Evolutionary conservation across 2,888 invertebrate genomes (phyloP), one percentile per base, ranked within the genome.

Genomic region (Melinaea menophilus): DNA sequence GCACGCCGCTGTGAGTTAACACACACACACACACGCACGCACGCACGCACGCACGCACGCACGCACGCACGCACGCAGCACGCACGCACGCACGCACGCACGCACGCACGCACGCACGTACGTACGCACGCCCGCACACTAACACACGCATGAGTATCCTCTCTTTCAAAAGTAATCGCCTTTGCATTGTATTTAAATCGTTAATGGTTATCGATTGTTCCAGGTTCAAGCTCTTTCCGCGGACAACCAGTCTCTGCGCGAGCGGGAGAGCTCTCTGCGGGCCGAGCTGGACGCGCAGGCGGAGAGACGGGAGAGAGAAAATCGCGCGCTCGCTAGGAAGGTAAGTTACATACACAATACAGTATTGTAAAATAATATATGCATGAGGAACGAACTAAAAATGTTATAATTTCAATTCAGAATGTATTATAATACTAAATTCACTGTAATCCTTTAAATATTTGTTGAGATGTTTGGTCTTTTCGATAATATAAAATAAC

Each of bases 251-350:
- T 81, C 84, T 0, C 75, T 91, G 0, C 78, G 90, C 0, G 86
- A 85, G 60, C 76, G 79, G 3, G 62, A 59, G 1, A 56, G 59
- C 4, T 67, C 51, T 11, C 31, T 85, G 0, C 76, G 72, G 3
- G 58, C 68, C 0, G 78, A 84, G 0, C 67, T 86, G 0, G 66
- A 69, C 0, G 85, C 80, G 0, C 85, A 87, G 70, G 72, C 72
- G 0, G 87, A 85, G 1, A 69, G 84, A 3, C 69, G 90, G 35
- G 79, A 83, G 57, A 80, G 80, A 61, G 90, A 90, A 74, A 88
- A 81, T 67, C 72, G 84, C n/a, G 84, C 84, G 37, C 76, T 90
- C 0, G 90, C 90, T 1, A 82, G 90, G 56, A 89, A 87, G 84
- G 89, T 89, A 65, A 13, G 58, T 13, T 13, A 37, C 0, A 46